Evolutionary conservation across 2,888 invertebrate species (phyloP).

Genomic region (Plagodis dolabraria): DNA sequence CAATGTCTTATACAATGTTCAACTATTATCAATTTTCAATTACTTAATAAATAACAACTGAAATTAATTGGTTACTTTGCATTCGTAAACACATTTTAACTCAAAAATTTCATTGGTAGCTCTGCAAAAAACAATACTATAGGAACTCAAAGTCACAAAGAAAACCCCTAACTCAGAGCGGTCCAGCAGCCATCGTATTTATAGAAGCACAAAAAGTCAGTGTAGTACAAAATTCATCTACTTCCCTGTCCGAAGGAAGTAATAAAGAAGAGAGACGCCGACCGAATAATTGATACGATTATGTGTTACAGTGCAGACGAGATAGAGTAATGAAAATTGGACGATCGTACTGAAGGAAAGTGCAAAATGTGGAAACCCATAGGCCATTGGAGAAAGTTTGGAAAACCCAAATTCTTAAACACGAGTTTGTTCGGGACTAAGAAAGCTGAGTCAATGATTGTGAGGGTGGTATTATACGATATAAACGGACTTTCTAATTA

Average conservation of each 20-base stretch:
- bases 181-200: slow-evolving; percentile 27
- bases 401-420: slow-evolving; percentile 5
- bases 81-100: too few species aligned
- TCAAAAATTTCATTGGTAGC: too few species aligned
- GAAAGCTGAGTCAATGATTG: too few species aligned
- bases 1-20: too few species aligned
- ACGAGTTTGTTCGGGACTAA: neutral
- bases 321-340: slow-evolving; percentile 33
- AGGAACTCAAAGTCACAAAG: slow-evolving; percentile 14
- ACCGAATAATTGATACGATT: slow-evolving; percentile 82
- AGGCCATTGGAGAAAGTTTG: slow-evolving; percentile 12
- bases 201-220: slow-evolving; percentile 50
- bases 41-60: too few species aligned
- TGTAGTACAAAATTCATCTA: slow-evolving; percentile 56
- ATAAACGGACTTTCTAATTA: too few species aligned
- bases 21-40: too few species aligned
- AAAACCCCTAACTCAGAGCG: slow-evolving; percentile 18
- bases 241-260: slow-evolving; percentile 62
- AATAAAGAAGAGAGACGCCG: slow-evolving; percentile 78
- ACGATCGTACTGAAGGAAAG: slow-evolving; percentile 37
- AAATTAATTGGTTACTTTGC: too few species aligned
- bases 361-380: slow-evolving; percentile 3
- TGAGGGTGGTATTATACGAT: too few species aligned
- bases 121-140: too few species aligned
- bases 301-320: slow-evolving; percentile 64